phyloP scores from a whole-genome alignment of 2,113 vertebrate genomes.

The Sceloporus tristichus region DNA sequence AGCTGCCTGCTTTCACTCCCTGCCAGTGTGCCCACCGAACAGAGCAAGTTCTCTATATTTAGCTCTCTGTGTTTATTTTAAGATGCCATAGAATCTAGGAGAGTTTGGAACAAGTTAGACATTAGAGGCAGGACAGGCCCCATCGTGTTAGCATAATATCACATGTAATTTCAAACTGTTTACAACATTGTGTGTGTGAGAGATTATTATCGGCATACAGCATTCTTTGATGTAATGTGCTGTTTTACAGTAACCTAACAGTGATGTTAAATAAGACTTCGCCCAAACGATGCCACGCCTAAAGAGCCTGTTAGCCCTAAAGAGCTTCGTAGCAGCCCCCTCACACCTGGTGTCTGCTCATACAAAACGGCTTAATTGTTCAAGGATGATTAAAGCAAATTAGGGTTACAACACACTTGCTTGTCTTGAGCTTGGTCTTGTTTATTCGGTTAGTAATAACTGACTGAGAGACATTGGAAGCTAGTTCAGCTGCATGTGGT shows the following conservation, averaged over 20 bases:
- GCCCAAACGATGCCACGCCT: neutral
- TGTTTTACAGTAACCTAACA: neutral
- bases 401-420: neutral
- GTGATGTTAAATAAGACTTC: neutral
- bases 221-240: neutral
- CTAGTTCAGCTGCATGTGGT: neutral
- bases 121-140: neutral
- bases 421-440: neutral
- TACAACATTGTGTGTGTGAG: neutral
- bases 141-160: neutral
- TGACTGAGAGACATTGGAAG: neutral
- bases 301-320: neutral
- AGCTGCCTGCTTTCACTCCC: neutral
- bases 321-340: neutral
- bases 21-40: neutral
- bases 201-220: neutral
- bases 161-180: neutral
- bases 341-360: neutral
- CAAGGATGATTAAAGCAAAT: neutral
- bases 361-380: neutral
- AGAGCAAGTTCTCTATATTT: conserved; percentile 15
- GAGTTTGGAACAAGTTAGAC: neutral
- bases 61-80: conserved; percentile 30
- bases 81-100: neutral
- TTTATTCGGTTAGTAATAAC: neutral